Percentiles rank a stretch among this genome's conserved stretches.
These are phyloP conservation scores for Amniataba percoides DNA, from an alignment of 2,797 vertebrate genomes.

Conservation along the genomic window DNA sequence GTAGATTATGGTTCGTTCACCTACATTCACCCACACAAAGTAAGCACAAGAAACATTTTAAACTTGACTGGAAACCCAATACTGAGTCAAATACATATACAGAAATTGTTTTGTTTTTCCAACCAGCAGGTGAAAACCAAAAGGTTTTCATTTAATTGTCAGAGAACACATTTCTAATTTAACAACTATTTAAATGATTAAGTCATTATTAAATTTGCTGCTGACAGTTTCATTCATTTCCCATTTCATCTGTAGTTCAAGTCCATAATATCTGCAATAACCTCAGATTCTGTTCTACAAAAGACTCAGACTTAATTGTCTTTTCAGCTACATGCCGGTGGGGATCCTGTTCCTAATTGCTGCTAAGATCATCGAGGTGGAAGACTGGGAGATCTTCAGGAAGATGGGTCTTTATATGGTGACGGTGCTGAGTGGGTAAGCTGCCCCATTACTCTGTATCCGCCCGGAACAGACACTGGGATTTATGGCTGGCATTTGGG, in stretches of 20 bases:
- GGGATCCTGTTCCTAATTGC: slow-evolving; percentile 98
- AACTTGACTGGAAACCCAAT: not conserved
- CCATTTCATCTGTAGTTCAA: not conserved
- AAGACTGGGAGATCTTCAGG: slow-evolving; percentile 98
- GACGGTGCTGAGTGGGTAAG: slow-evolving; percentile 97
- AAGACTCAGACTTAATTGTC: slow-evolving; percentile 1
- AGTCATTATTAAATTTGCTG: not conserved
- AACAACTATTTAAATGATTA: not conserved
- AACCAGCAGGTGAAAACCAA: not conserved
- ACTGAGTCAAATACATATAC: not conserved
- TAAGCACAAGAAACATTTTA: no score
- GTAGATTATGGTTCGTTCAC: no score
- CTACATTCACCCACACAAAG: no score
- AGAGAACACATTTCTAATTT: no score
- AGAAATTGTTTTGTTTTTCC: not conserved
- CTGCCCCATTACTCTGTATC: slow-evolving; percentile 54
- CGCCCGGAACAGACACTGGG: slow-evolving; percentile 50
- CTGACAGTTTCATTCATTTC: not conserved
- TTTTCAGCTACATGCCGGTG: slow-evolving; percentile 95
- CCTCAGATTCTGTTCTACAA: not conserved
- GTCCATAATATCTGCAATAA: not conserved
- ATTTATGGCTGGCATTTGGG: slow-evolving; percentile 81
- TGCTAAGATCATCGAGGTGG: slow-evolving; percentile 97
- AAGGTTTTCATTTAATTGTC: not conserved
- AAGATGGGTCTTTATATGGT: slow-evolving; percentile 99